These are phyloP conservation scores for Syngnathus scovelli DNA, from an alignment of 2,113 vertebrate species.

Conservation along the genomic window DNA sequence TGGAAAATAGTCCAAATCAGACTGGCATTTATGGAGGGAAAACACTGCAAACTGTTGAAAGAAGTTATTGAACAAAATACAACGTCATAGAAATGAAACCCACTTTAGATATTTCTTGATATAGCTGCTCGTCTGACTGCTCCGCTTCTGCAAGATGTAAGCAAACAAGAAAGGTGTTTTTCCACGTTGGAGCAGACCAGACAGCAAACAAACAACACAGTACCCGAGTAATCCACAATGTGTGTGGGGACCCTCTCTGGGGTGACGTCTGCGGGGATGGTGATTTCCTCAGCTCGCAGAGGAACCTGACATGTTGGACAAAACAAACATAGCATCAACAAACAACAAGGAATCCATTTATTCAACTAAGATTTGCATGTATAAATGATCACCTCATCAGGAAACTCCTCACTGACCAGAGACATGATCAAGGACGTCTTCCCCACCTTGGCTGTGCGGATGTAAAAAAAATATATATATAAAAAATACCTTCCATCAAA, in stretches of 20 bases:
- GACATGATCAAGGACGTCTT: conserved; percentile 99
- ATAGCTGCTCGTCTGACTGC: conserved; percentile 93
- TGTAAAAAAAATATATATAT: neutral
- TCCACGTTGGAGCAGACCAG: neutral
- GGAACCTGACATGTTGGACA: conserved; percentile 79
- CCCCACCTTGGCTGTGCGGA: conserved; percentile 89
- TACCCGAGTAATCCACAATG: conserved; percentile 98
- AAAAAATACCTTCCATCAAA: neutral
- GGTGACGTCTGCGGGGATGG: conserved; percentile 96
- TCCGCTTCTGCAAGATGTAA: conserved; percentile 79
- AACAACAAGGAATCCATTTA: no score
- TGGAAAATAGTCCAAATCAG: conserved; percentile 33
- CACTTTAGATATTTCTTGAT: conserved; percentile 95
- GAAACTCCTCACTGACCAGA: conserved; percentile 98
- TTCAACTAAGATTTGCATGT: neutral
- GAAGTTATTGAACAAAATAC: neutral
- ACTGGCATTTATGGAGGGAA: neutral
- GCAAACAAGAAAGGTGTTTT: conserved; percentile 20
- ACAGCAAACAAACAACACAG: neutral
- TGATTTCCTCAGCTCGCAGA: conserved; percentile 93
- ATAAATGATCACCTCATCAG: conserved; percentile 82
- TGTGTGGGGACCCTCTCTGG: conserved; percentile 97
- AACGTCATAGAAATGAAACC: conserved; percentile 22
- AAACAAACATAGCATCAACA: neutral
- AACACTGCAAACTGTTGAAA: neutral